Base-by-base conservation (phyloP, 2,888 invertebrate species). In the Luperina nickerlii region DNA sequence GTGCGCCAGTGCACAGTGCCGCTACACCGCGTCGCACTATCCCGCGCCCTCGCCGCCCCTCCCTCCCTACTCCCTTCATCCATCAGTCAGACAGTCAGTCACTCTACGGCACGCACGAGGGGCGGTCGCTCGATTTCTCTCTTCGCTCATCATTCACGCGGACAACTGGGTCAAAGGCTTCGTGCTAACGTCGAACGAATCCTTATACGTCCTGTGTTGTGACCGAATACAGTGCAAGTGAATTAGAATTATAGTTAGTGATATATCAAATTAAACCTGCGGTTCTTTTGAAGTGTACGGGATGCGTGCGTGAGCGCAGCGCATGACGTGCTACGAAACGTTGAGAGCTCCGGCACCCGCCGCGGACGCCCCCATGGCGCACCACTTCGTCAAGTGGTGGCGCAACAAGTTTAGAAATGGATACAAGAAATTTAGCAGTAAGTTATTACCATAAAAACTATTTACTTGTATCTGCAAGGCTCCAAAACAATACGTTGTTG, bases 351-450 rank as follows among this genome's bases (percentile, higher is more conserved):
- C 97, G 96, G 97, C 97, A 96, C 95, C 96, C 95, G 96, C 95
- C 95, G 95, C 95, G 93, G 96, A 96, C 96, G 96, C 96, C 97
- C 97, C 97, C 97, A 98, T 98, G 98, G 98, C 98, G 96, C 97
- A 97, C 97, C 98, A 98, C 97, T 97, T 98, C 95, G 97, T 98
- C 96, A 98, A 98, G 97, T 98, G 98, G 98, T 98, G 98, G 98
- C 98, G 97, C 97, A 97, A 97, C 96, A 98, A 98, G 97, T 97
- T 98, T 97, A 97, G 98, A 96, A 98, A 97, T 97, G 98, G 98
- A 97, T 98, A 98, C 96, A 98, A 97, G 96, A 98, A 98, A 95
- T 98, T 98, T 95, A 97, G 97, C 97, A 97, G 98, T 98, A 97
- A 97, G 97, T 96, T 83, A 76, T 81, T 75, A 88, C 62, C 57